Base-by-base conservation (phyloP, 2,797 vertebrate genomes). In the Cyprinella venusta region DNA sequence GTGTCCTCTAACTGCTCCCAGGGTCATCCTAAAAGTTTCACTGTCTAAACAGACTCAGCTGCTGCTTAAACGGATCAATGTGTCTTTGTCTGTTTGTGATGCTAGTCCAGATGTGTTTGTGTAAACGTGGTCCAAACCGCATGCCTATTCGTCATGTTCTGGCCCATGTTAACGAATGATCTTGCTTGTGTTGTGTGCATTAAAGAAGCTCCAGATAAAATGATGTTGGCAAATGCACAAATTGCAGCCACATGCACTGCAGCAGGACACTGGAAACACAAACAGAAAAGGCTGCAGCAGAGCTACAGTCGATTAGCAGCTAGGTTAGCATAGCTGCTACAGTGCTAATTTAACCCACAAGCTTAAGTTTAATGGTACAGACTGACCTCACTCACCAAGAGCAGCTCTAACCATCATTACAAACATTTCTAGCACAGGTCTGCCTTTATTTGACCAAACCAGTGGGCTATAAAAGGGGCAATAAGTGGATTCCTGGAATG, bases 161-260 rank as follows among this genome's bases (percentile, higher is more conserved):
- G 33, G 61, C 48, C 52, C 45, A 67, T 75, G 24, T 67, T 54
- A 30, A 15, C 16, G 12, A 61, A 63, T 36, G 40, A 72, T 59
- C n/a, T 59, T 63, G 19, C 54, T 64, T 30, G n/a, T 59, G 68
- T 71, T 52, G 33, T 68, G 81, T 2, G 8, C 21, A 54, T 75
- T 74, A 82, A 75, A 76, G 76, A 77, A 82, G 87, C 88, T 90
- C 91, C 90, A 84, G 87, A 87, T 65, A 85, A 89, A 88, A 91
- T 89, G 90, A 93, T 91, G 92, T 85, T 16, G 33, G 21, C 82
- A 83, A 82, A 91, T 90, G 80, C 77, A 76, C 54, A 61, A 26
- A 65, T 90, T 88, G 87, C 88, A 82, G 92, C 89, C 89, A 91
- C 90, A 90, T 92, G 92, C 91, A 90, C 87, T 85, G 87, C 85